Conservation (phyloP, 2,797 vertebrate species). For the Muscicapa striata region DNA sequence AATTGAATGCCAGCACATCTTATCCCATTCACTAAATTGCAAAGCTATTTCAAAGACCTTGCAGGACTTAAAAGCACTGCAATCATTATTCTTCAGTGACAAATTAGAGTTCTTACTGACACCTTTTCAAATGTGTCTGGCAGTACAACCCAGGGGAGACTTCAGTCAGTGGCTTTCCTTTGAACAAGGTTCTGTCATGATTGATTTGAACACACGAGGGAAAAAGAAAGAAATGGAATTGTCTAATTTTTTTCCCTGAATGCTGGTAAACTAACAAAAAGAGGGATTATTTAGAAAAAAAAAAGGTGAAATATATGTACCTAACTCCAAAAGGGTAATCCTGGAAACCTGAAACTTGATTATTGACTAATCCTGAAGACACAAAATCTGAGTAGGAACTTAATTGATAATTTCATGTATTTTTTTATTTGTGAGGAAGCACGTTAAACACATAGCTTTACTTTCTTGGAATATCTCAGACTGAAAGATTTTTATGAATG, state of each 20-base stretch:
- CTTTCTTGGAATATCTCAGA: background rate
- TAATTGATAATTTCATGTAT: background rate
- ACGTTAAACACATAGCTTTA: background rate
- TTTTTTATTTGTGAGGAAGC: background rate
- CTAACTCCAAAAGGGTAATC: background rate
- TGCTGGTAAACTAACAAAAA: background rate
- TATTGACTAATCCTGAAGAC: background rate
- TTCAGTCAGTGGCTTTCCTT: background rate
- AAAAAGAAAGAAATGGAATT: background rate
- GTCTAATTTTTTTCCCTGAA: background rate
- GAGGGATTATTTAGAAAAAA: background rate
- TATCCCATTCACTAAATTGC: background rate
- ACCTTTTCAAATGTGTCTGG: background rate
- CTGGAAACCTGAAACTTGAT: background rate
- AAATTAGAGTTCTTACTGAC: background rate
- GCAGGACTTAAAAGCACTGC: background rate
- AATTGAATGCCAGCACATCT: background rate
- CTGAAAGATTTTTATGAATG: background rate
- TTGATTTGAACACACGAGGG: background rate
- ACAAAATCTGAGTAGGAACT: background rate
- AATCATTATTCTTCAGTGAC: background rate
- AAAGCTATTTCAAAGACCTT: background rate
- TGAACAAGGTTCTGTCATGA: background rate
- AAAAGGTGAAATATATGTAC: background rate
- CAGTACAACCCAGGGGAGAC: background rate